These are phyloP conservation scores for Drosophila setifemur DNA, from an alignment of 1,140 invertebrate species.

Conservation along the genomic window DNA sequence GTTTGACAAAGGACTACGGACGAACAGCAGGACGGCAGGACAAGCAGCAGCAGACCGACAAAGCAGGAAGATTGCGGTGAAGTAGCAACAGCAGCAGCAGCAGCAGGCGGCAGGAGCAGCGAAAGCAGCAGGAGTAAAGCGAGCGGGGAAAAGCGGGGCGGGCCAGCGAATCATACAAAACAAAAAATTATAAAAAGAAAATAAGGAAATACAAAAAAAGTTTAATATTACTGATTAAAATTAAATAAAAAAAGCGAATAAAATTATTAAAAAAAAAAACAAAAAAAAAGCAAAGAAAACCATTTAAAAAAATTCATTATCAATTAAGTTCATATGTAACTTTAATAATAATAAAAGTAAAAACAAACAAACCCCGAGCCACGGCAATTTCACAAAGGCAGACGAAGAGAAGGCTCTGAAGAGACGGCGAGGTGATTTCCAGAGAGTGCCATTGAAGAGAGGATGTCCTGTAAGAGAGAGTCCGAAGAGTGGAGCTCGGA, in stretches of 20 bases:
- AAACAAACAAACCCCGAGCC: slow-evolving; percentile 40
- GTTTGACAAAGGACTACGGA: slow-evolving; percentile 35
- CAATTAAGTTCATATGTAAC: slow-evolving; percentile 80
- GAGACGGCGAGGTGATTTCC: background rate
- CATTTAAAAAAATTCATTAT: slow-evolving; percentile 70
- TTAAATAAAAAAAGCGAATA: slow-evolving; percentile 61
- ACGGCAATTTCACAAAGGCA: slow-evolving; percentile 7
- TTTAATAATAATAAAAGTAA: slow-evolving; percentile 78
- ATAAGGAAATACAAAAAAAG: slow-evolving; percentile 55
- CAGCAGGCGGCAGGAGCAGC: background rate
- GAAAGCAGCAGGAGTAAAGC: slow-evolving; percentile 6
- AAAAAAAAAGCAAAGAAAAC: slow-evolving; percentile 27
- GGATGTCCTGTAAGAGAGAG: slow-evolving; percentile 8
- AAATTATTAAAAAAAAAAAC: slow-evolving; percentile 62
- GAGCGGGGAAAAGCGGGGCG: slow-evolving; percentile 42
- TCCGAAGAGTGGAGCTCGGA: slow-evolving; percentile 10
- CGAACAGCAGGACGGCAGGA: slow-evolving; percentile 45
- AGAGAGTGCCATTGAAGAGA: too few relatives aligned
- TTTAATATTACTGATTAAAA: slow-evolving; percentile 80
- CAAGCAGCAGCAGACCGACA: slow-evolving; percentile 19
- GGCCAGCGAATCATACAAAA: slow-evolving; percentile 64
- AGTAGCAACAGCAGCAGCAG: slow-evolving; percentile 11
- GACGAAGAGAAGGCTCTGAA: slow-evolving; percentile 44
- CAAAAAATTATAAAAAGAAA: slow-evolving; percentile 47
- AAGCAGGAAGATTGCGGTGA: slow-evolving; percentile 19